Conservation (phyloP, 1,140 invertebrate species). For the Hetaerina americana region DNA sequence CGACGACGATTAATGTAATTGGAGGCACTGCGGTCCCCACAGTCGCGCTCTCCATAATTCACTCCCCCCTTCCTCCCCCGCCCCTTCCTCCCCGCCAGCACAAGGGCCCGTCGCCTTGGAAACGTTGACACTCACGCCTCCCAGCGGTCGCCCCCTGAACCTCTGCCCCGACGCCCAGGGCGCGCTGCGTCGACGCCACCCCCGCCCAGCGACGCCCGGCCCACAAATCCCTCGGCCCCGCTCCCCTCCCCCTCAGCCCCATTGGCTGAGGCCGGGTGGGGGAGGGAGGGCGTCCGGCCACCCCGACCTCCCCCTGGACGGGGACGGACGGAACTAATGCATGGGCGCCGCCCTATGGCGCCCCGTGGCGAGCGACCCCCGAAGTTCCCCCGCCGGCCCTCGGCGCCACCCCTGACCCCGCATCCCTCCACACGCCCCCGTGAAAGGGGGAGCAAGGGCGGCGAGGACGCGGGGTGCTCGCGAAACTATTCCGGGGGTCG, state of each 20-base stretch:
- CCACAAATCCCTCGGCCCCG: background rate
- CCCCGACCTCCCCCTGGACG: background rate
- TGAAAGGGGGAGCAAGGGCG: too few relatives aligned
- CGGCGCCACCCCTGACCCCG: too few relatives aligned
- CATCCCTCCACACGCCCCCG: too few relatives aligned
- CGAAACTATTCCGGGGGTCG: too few relatives aligned
- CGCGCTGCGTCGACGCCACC: background rate
- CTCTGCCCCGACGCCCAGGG: background rate
- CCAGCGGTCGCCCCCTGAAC: background rate
- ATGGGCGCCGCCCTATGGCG: background rate
- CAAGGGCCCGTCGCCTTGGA: background rate
- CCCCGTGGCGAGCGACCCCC: background rate
- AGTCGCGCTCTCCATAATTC: background rate
- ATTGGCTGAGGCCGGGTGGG: background rate
- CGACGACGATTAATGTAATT: too few relatives aligned
- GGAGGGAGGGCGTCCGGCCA: background rate
- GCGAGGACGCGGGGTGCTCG: too few relatives aligned
- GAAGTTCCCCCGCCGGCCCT: background rate
- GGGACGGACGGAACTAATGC: background rate
- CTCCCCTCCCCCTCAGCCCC: background rate
- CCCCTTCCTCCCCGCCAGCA: background rate
- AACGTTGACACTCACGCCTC: background rate
- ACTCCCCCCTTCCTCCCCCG: background rate
- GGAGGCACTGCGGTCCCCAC: too few relatives aligned
- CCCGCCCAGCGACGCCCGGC: background rate